These are phyloP conservation scores for Nasonia giraulti DNA, from an alignment of 1,140 invertebrate genomes.

Conservation along the genomic window DNA sequence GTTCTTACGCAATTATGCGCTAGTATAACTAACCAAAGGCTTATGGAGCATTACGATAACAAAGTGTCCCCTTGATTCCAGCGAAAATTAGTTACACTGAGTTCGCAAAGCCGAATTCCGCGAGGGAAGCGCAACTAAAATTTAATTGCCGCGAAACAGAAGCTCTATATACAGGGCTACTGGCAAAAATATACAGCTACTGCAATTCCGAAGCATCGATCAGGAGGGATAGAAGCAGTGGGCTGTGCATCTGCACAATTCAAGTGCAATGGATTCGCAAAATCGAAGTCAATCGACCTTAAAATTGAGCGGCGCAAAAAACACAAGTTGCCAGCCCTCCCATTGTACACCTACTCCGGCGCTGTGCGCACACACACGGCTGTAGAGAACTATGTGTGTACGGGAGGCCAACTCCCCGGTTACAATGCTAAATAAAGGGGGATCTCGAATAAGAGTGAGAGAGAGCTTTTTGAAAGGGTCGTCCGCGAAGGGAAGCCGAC, in stretches of 20 bases:
- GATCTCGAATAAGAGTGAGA: background rate
- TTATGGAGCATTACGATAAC: too few species aligned
- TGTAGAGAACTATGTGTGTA: too few species aligned
- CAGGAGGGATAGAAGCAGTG: background rate
- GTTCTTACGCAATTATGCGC: too few species aligned
- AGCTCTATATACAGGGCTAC: too few species aligned
- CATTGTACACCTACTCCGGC: background rate
- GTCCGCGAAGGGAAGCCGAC: background rate
- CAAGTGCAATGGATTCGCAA: slow-evolving; percentile 13
- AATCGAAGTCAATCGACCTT: slow-evolving; percentile 38
- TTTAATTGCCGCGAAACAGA: too few species aligned
- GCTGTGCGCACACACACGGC: background rate
- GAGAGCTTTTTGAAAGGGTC: slow-evolving; percentile 13
- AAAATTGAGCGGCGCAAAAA: slow-evolving; percentile 29
- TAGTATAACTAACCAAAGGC: too few species aligned
- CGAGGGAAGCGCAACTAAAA: too few species aligned
- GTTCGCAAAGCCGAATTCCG: too few species aligned
- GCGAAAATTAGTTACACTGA: too few species aligned
- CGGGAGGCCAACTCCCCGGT: background rate
- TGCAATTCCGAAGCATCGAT: background rate
- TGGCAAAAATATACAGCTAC: background rate
- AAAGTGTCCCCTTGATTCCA: too few species aligned
- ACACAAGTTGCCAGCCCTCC: background rate
- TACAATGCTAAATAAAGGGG: slow-evolving; percentile 27
- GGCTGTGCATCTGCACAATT: background rate